A percentile compares a stretch with the other conserved stretches of the same genome.
phyloP scores from a whole-genome alignment of 2,797 vertebrate species.

The Phrynocephalus vlangalii region DNA sequence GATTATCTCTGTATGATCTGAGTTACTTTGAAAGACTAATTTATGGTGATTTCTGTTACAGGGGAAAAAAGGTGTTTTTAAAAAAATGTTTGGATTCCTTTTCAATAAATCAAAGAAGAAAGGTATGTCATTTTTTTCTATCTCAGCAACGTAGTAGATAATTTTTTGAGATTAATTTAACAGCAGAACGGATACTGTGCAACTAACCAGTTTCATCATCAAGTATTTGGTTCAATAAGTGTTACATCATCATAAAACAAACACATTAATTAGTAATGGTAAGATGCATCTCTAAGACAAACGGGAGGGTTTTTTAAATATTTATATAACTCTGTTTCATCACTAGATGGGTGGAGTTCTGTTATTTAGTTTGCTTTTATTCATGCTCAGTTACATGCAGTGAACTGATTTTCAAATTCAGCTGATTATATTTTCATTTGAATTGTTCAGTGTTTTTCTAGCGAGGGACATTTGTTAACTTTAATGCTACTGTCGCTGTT shows the following conservation, averaged over 20 bases:
- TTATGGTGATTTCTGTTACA: slow-evolving; percentile 62
- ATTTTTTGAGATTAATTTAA: background rate
- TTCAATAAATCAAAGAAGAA: slow-evolving; percentile 47
- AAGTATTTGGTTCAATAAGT: too few relatives aligned
- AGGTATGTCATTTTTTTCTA: slow-evolving; percentile 48
- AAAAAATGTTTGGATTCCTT: slow-evolving; percentile 54
- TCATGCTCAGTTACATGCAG: background rate
- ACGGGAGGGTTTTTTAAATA: too few relatives aligned
- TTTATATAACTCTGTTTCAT: background rate
- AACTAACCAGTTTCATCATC: background rate
- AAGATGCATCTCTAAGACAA: background rate
- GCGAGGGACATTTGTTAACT: background rate
- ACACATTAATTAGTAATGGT: background rate
- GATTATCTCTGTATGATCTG: background rate
- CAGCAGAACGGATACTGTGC: background rate
- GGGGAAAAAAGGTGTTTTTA: slow-evolving; percentile 51
- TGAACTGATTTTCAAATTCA: background rate
- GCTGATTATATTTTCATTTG: slow-evolving; percentile 1
- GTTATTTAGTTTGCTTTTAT: background rate
- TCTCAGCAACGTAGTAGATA: slow-evolving; percentile 20
- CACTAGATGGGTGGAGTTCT: background rate
- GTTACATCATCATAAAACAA: background rate
- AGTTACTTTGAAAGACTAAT: background rate
- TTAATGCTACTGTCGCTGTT: background rate
- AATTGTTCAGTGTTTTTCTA: background rate